Base-by-base conservation (phyloP, 2,888 invertebrate genomes). In the Spilarctia lutea region DNA sequence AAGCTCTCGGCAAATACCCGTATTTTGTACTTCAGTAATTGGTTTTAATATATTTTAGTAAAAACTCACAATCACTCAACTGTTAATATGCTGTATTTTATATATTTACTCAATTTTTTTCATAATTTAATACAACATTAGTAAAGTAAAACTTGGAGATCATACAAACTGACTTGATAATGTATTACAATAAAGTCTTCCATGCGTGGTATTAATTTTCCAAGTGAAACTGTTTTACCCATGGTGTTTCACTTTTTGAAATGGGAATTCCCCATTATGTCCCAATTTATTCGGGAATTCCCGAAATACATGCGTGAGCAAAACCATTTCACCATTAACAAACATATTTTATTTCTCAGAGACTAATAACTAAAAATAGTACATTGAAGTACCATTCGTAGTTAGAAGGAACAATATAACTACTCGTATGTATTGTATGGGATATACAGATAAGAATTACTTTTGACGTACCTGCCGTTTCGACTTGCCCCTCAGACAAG, bases 1-100 rank as follows among this genome's bases (percentile, higher is more conserved):
- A 48, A 35, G 35, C 27, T 35, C 35, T 56, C 48, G 35, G 52
- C n/a, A 69, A 35, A 71, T 63, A 71, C 63, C 71, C 63, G 42
- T 68, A 11, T 27, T 80, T 83, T 80, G 80, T 84, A 83, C 78
- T 83, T 77, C 39, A 56, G 27, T 30, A 60, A 24, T 71, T 63
- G 30, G 18, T 71, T 20, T 77, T 73, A 78, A 81, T 78, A 73
- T 72, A 66, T 39, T 74, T 79, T 78, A 79, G 72, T 78, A 74
- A 3, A 66, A 71, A 73, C 82, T 82, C 82, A 63, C 27, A 30
- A 63, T 72, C 67, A 72, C 6, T 8, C 7, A 78, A 75, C 60
- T 68, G 66, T 67, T 68, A 71, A 27, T 10, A 74, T 52, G 20
- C 16, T n/a, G 72, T 56, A 35, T 56, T n/a, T 60, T 16, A 27